Conservation (phyloP, 2,113 vertebrate species). For the Sander lucioperca region DNA sequence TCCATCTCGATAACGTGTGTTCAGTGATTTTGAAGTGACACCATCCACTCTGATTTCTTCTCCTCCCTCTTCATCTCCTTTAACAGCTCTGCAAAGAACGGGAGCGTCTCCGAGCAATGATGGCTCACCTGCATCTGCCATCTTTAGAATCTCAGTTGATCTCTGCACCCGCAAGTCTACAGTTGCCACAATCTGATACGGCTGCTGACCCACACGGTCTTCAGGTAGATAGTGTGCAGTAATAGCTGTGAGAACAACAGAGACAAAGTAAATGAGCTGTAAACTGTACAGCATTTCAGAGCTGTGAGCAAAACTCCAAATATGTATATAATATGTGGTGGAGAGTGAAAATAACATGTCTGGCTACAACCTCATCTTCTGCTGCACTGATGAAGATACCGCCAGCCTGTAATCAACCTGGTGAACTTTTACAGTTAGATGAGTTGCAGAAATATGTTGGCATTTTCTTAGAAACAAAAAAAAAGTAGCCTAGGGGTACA, state of each 20-base stretch:
- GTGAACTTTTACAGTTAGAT: slow-evolving; percentile 35
- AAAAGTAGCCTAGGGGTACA: background rate
- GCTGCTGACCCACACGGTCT: slow-evolving; percentile 77
- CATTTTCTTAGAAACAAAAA: slow-evolving; percentile 24
- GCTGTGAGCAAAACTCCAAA: slow-evolving; percentile 83
- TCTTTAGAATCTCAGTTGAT: slow-evolving; percentile 89
- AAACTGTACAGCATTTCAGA: slow-evolving; percentile 84
- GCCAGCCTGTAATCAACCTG: slow-evolving; percentile 40
- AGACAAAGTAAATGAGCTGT: slow-evolving; percentile 86
- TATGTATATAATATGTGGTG: slow-evolving; percentile 43
- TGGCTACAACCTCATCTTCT: slow-evolving; percentile 80
- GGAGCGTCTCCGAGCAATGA: slow-evolving; percentile 95
- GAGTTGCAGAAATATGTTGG: slow-evolving; percentile 24
- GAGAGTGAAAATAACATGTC: slow-evolving; percentile 86
- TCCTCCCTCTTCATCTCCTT: slow-evolving; percentile 71
- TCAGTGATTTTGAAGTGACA: background rate
- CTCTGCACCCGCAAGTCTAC: slow-evolving; percentile 89
- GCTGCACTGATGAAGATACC: slow-evolving; percentile 53
- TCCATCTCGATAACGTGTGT: slow-evolving; percentile 22
- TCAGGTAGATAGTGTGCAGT: slow-evolving; percentile 83
- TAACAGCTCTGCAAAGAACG: slow-evolving; percentile 96
- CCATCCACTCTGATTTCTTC: slow-evolving; percentile 2
- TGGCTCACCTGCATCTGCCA: slow-evolving; percentile 96
- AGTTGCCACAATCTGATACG: slow-evolving; percentile 74
- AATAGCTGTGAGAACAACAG: slow-evolving; percentile 79